These are phyloP conservation scores for Python bivittatus DNA, from an alignment of 2,113 vertebrate genomes.

Conservation along the genomic window DNA sequence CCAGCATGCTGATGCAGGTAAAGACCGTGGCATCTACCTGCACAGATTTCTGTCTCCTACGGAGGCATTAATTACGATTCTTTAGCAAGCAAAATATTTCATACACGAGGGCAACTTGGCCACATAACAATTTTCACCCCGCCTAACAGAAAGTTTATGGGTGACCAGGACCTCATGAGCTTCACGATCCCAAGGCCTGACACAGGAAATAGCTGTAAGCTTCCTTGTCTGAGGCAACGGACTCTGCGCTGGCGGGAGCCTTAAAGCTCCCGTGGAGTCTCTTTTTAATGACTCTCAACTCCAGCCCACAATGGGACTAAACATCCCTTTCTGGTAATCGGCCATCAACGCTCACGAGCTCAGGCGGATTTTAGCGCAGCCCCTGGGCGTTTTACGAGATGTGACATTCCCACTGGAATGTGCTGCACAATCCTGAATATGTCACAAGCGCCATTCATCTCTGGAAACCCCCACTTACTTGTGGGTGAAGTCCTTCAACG, in stretches of 20 bases:
- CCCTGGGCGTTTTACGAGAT: too few species aligned
- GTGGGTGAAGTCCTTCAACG: conserved; percentile 96
- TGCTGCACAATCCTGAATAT: background rate
- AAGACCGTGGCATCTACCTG: conserved; percentile 98
- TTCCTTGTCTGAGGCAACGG: background rate
- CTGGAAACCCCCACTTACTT: conserved; percentile 80
- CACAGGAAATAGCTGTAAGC: background rate
- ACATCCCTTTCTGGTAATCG: background rate
- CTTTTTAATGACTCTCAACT: background rate
- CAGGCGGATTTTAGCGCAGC: too few species aligned
- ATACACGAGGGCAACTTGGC: background rate
- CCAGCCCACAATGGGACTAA: background rate
- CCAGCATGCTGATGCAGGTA: conserved; percentile 97
- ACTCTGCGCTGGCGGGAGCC: background rate
- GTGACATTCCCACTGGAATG: background rate
- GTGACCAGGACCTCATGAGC: background rate
- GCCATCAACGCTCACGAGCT: background rate
- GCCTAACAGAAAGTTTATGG: background rate
- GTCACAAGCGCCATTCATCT: background rate
- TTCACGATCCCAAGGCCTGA: background rate
- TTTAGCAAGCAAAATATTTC: background rate
- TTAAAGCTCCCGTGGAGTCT: background rate
- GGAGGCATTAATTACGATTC: background rate
- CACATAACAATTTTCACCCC: background rate
- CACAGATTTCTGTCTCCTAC: conserved; percentile 94